Base-by-base conservation (phyloP, 30 jellyfish, hydroid and myxozoan genomes). In the Chrysaora quinquecirrha region DNA sequence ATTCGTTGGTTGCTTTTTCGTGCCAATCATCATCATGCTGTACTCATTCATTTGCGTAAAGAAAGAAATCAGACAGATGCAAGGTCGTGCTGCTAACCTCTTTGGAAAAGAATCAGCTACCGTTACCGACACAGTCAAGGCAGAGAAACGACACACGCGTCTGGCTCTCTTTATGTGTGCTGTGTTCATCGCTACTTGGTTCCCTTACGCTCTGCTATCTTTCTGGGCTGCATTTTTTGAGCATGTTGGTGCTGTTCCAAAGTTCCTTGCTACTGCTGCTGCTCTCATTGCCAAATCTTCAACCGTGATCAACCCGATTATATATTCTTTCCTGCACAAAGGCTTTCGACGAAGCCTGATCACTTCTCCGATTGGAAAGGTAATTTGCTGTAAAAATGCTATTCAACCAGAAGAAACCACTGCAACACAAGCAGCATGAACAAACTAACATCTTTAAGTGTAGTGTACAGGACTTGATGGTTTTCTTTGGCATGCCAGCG, bases 201-300 rank as follows among this genome's bases (percentile, higher is more conserved):
- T 50, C 34, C 96, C 96, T 1, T 86, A 86, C 79, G n/a, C 87
- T 25, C 27, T 86, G 12, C 76, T 86, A 33, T 66, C 90, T 7
- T 64, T 86, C 68, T 76, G 89, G 89, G 85, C 85, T 49, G 64
- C 90, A 25, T 75, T 86, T 35, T 73, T 74, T 64, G 60, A 70
- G 0, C 89, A 75, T 32, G 29, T 66, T 30, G 81, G 64, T 2
- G 32, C 34, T 20, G 23, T 74, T 9, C 96, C 96, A 4, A 31
- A 22, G 27, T 10, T 30, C 33, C 69, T 76, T 27, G 89, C 65
- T 19, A 49, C 85, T 47, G 66, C 58, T 2, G 61, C 90, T 54
- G 96, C 89, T 14, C n/a, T 75, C 48, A 38, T 86, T 12, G 96
- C 96, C 48, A 86, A 86, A 48, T 86, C 96, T 38, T 86, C 96